These are phyloP conservation scores for Cephus nigrinus DNA, from an alignment of 2,888 invertebrate species.

Conservation along the genomic window DNA sequence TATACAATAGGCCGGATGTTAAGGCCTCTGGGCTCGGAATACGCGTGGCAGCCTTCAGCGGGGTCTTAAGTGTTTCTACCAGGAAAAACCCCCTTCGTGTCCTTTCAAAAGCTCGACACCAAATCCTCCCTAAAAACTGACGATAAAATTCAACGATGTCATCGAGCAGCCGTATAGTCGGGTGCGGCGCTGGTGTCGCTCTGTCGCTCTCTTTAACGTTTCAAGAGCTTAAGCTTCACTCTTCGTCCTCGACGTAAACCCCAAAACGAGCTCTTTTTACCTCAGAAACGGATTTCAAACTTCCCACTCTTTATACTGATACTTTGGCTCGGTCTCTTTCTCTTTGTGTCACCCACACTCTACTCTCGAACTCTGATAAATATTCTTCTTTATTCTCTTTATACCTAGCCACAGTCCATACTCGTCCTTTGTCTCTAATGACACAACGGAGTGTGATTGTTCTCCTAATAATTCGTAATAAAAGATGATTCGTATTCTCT, in stretches of 20 bases:
- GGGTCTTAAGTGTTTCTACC: conserved; percentile 11
- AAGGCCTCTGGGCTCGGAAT: neutral
- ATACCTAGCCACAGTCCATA: neutral
- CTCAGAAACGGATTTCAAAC: neutral
- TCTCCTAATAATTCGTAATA: neutral
- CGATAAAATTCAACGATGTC: conserved; percentile 9
- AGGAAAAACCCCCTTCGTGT: neutral
- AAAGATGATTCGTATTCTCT: neutral
- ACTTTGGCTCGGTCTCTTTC: neutral
- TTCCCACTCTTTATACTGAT: neutral
- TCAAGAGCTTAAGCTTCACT: neutral
- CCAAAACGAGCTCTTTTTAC: neutral
- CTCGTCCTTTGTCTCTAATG: neutral
- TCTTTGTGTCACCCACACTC: conserved; percentile 8
- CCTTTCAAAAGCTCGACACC: neutral
- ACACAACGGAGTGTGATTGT: neutral
- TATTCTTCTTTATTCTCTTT: neutral
- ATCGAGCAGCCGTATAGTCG: neutral
- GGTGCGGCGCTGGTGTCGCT: neutral
- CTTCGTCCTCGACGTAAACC: neutral
- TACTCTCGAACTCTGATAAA: neutral
- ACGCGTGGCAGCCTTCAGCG: neutral
- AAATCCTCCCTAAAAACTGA: conserved; percentile 7
- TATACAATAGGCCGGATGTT: conserved; percentile 6
- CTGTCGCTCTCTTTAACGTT: neutral